Base-by-base conservation (phyloP, 2,888 invertebrate genomes). In the Lasioglossum oenotherae region DNA sequence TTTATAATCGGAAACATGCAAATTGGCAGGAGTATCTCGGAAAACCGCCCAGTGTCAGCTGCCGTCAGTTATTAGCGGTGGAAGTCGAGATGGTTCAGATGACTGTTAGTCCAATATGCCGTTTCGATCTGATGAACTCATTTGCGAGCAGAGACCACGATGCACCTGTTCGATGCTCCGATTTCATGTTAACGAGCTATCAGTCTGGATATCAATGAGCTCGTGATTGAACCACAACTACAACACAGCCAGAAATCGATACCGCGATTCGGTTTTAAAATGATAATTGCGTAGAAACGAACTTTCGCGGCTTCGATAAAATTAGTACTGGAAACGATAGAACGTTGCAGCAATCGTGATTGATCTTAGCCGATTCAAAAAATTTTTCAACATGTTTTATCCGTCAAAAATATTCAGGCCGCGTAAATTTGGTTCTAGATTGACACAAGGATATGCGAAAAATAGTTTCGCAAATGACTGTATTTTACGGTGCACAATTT, bases 121-220 rank as follows among this genome's bases (percentile, higher is more conserved):
- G 53, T 46, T 49, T 74, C 35, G 41, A 10, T 27, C 73, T n/a
- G 75, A 76, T 46, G 35, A 67, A 67, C 72, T 78, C 73, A 80
- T 84, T 87, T 76, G n/a, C 38, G 6, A 35, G 35, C 41, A 49
- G 41, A 31, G 57, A 80, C 44, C 71, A 46, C 73, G 57, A 73
- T 76, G 31, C 44, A 44, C 67, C 67, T 44, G 31, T 74, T 78
- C 75, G 38, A 53, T 41, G 41, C 71, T 57, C 31, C 46, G 78
- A 67, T 76, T 79, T 60, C 77, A 53, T 69, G 81, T 81, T 89
- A 85, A 85, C 87, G 69, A 81, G 75, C 81, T 75, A 84, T 88
- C 87, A 60, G 82, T 89, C 80, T 74, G 57, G 76, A 69, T 84
- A 64, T 44, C 69, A 76, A 44, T 35, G 57, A 57, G 31, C n/a